Base-by-base conservation (phyloP, 2,888 invertebrate genomes). In the Tridacna crocea region DNA sequence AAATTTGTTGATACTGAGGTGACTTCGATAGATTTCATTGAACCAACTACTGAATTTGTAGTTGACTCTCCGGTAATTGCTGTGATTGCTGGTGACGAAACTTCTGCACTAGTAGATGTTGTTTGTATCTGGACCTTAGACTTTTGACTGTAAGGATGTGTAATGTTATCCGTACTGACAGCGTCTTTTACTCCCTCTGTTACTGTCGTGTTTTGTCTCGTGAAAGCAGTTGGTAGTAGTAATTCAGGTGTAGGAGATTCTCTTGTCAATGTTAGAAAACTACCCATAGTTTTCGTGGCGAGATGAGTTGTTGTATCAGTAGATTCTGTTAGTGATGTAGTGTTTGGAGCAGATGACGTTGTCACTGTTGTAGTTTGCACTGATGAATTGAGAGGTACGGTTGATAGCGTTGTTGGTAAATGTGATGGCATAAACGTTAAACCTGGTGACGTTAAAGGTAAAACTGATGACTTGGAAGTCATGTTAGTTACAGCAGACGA, bases 401-500 rank as follows among this genome's bases (percentile, higher is more conserved):
- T 72, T n/a, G 36, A 61, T 61, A 61, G 11, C 19, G 72, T 55
- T 26, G 60, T 60, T n/a, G 24, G 60, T 17, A 26, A 24, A 51
- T 26, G 26, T 22, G 68, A 46, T 19, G 73, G n/a, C 24, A 27
- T 60, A n/a, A 65, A 72, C 4, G 63, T 27, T 22, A 15, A 19
- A 6, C 13, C 10, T 15, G 60, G 27, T 51, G 48, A 17, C 12
- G 36, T 46, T 48, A 66, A n/a, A 27, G 72, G 61, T 36, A 15
- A 36, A 1, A 68, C 24, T 68, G 79, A 22, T 15, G 65, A 65
- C 22, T 51, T 1, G 27, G 58, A 10, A 22, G 48, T 46, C 17
- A 66, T 48, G 19, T 46, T 72, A 8, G 72, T 36, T 63, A 73
- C 22, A 65, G 65, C 12, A n/a, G 61, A n/a, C 13, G 61, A n/a